These are phyloP conservation scores for Paedocypris sp. DNA, from an alignment of 2,113 vertebrate species.

Conservation along the genomic window DNA sequence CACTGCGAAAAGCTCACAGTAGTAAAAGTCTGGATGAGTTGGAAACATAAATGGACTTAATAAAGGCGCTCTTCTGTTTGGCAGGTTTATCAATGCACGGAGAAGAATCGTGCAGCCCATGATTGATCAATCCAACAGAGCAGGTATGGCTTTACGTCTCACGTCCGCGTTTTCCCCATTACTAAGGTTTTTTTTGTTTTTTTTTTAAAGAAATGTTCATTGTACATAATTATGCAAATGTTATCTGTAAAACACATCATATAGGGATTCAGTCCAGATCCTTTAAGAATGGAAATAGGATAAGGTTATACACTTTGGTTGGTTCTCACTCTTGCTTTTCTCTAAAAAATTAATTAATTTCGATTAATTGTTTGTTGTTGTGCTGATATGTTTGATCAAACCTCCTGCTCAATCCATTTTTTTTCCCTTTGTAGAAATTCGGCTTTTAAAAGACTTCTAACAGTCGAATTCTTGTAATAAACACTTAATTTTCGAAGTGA, in stretches of 20 bases:
- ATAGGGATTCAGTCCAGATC: constrained; percentile 7
- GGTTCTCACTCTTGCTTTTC: not conserved
- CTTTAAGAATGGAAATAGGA: not conserved
- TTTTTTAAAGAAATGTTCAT: not conserved
- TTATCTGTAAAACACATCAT: constrained; percentile 2
- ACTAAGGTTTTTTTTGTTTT: too few relatives aligned
- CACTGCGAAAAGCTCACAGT: not conserved
- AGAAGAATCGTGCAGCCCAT: constrained; percentile 98
- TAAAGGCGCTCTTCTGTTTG: constrained; percentile 48
- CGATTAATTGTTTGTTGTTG: constrained; percentile 7
- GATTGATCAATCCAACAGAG: constrained; percentile 98
- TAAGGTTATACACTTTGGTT: not conserved
- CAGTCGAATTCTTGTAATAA: constrained; percentile 31
- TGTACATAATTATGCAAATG: constrained; percentile 29
- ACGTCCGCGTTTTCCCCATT: too few relatives aligned
- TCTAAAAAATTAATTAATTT: not conserved
- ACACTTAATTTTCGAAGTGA: constrained; percentile 25
- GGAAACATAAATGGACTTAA: not conserved
- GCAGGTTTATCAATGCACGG: constrained; percentile 96
- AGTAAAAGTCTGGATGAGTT: not conserved
- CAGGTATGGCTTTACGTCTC: constrained; percentile 81
- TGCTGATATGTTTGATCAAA: not conserved
- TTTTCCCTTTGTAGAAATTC: too few relatives aligned
- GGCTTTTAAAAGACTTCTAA: constrained; percentile 12
- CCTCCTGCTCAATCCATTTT: not conserved